Base-by-base conservation (phyloP, 2,888 invertebrate species). In the Erannis defoliaria region DNA sequence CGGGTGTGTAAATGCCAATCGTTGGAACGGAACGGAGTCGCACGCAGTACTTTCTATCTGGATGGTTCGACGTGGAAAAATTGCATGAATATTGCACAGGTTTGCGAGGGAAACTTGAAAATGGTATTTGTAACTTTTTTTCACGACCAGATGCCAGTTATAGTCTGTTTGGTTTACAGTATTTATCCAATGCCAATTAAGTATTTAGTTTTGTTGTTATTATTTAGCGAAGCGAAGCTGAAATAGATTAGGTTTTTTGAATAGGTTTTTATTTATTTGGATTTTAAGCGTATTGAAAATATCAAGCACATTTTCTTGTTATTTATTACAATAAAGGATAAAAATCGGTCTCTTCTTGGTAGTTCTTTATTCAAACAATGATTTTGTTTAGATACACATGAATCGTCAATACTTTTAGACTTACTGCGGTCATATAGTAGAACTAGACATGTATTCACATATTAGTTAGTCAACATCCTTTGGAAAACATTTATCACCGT, bases 21-120 rank as follows among this genome's bases (percentile, higher is more conserved):
- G 72, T 73, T 86, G 78, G 81, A 71, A 73, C 82, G 89, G 81
- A 84, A 87, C 89, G 81, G 73, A 75, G 78, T 81, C 73, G 76
- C 79, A 76, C 74, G 78, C 77, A 71, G 71, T 64, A 86, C 91
- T 92, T 92, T 92, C 91, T 87, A 90, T 88, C 67, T 48, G 53
- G 49, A 57, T 40, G 50, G 33, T 50, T 61, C 55, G 61, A 48
- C 46, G 42, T 14, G 58, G 54, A 68, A 71, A 73, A 72, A 71
- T 66, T 35, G 64, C 67, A 72, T 58, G 58, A 68, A 68, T 66
- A 65, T 50, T 65, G 56, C 48, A 53, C 62, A 9, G 55, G 49
- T 56, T 60, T 64, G 59, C 49, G 42, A 66, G 60, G 50, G 55
- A 67, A 68, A 62, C 46, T 62, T n/a, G 48, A 57, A 62, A 62